phyloP scores from a whole-genome alignment of 2,113 vertebrate genomes.

The Grallaria varia region DNA sequence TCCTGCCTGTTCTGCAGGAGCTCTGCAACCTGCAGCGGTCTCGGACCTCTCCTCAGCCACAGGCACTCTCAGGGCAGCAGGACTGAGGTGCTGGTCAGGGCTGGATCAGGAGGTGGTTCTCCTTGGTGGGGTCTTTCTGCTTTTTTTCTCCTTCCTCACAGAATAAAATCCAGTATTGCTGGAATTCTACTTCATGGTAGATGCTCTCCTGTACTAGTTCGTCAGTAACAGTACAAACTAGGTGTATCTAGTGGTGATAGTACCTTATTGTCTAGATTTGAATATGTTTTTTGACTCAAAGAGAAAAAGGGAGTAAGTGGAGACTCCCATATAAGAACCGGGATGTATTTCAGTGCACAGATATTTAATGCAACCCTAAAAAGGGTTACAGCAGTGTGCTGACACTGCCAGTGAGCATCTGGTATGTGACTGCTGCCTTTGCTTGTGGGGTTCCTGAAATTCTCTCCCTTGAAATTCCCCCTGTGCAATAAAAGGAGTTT shows the following conservation, averaged over 20 bases:
- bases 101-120: neutral
- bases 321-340: neutral
- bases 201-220: neutral
- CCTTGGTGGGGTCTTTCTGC: neutral
- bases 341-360: neutral
- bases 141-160: neutral
- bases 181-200: neutral
- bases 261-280: neutral
- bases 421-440: neutral
- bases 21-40: neutral
- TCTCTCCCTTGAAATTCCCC: neutral
- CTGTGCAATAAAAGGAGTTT: neutral
- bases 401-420: neutral
- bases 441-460: neutral
- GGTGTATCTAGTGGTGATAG: neutral
- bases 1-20: neutral
- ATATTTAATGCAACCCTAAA: neutral
- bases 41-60: fast-evolving
- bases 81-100: neutral
- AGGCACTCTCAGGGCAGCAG: neutral
- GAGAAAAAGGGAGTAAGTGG: neutral
- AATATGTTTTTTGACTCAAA: neutral
- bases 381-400: neutral
- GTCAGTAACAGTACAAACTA: neutral
- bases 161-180: neutral